phyloP scores from a whole-genome alignment of 2,888 invertebrate genomes.

The Tachina fera region DNA sequence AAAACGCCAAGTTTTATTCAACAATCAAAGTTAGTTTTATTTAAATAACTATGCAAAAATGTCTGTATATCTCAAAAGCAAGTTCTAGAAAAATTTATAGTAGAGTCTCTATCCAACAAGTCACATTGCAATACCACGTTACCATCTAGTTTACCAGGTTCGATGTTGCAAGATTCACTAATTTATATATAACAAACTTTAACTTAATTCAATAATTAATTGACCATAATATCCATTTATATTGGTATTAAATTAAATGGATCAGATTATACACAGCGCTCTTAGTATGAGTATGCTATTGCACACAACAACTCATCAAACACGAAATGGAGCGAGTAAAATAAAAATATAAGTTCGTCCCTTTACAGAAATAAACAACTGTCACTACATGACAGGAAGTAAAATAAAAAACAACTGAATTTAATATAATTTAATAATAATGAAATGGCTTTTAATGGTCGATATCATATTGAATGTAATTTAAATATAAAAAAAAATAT shows the following conservation, averaged over 20 bases:
- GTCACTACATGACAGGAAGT: not conserved
- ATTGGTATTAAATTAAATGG: conserved; percentile 66
- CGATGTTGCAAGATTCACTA: too few relatives aligned
- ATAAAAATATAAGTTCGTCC: not conserved
- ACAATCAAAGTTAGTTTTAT: too few relatives aligned
- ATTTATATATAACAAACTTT: too few relatives aligned
- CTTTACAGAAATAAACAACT: conserved; percentile 7
- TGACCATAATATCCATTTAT: conserved; percentile 59
- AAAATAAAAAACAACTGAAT: conserved; percentile 34
- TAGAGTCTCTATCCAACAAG: too few relatives aligned
- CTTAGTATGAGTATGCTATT: not conserved
- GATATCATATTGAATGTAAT: conserved; percentile 32
- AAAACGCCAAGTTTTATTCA: too few relatives aligned
- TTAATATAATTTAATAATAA: conserved; percentile 50
- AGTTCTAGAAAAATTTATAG: too few relatives aligned
- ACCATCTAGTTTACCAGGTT: too few relatives aligned
- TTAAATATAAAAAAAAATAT: conserved; percentile 12
- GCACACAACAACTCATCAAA: conserved; percentile 11
- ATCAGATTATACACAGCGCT: conserved; percentile 43
- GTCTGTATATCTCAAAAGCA: too few relatives aligned
- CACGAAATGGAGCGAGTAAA: not conserved
- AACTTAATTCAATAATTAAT: conserved; percentile 64
- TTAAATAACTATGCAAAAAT: too few relatives aligned
- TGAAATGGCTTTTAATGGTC: conserved; percentile 31
- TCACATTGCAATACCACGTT: too few relatives aligned